phyloP scores from a whole-genome alignment of 2,113 vertebrate species.

The Leucoraja erinaceus region DNA sequence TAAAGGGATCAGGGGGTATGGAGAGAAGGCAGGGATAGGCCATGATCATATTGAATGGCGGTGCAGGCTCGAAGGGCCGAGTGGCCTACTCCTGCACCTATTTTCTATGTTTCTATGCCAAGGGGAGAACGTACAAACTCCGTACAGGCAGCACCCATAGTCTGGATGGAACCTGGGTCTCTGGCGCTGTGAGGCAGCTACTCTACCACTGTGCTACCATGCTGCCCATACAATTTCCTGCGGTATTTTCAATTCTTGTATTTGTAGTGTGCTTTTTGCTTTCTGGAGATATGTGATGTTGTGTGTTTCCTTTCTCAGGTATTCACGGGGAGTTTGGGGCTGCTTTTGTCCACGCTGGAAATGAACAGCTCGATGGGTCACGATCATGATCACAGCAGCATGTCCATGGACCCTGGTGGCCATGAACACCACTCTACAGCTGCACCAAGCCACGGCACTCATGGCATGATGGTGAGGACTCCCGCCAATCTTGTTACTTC shows the following conservation, averaged over 20 bases:
- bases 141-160: too few species aligned
- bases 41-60: too few species aligned
- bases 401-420: neutral
- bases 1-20: too few species aligned
- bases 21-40: too few species aligned
- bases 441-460: conserved; percentile 23
- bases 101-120: too few species aligned
- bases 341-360: conserved; percentile 7
- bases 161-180: too few species aligned
- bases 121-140: too few species aligned
- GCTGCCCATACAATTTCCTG: too few species aligned
- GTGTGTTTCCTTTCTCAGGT: conserved; percentile 11
- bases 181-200: too few species aligned
- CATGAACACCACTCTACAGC: neutral
- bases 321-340: neutral
- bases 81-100: too few species aligned
- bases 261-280: neutral
- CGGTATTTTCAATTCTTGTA: neutral
- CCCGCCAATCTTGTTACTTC: conserved; percentile 44
- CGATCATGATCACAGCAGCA: conserved; percentile 39
- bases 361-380: conserved; percentile 41
- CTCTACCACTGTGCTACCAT: too few species aligned
- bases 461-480: conserved; percentile 40
- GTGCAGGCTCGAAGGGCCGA: too few species aligned
- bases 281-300: neutral